Evolutionary conservation across 2,113 vertebrate genomes (phyloP).

Genomic region (Erythrolamprus reginae): DNA sequence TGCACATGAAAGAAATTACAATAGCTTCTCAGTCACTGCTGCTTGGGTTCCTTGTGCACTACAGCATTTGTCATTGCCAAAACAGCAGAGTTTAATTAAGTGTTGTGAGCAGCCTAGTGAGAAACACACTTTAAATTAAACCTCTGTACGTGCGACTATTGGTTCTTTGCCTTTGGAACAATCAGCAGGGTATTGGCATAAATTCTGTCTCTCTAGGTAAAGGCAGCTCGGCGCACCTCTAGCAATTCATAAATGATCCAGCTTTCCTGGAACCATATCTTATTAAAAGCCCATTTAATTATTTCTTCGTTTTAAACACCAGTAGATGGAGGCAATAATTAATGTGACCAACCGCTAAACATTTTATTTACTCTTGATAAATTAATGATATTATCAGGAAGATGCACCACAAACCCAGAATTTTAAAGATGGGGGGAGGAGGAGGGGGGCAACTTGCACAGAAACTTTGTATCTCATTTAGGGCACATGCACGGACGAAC

Average conservation of each 20-base stretch:
- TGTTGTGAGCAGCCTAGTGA: constrained; percentile 99
- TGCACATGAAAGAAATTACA: constrained; percentile 90
- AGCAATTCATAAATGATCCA: constrained; percentile 85
- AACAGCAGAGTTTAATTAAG: constrained; percentile 99
- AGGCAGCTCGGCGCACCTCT: constrained; percentile 76
- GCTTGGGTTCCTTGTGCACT: constrained; percentile 82
- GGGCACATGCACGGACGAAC: background rate
- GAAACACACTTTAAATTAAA: constrained; percentile 99
- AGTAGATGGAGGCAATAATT: constrained; percentile 86
- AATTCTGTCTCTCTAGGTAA: constrained; percentile 89
- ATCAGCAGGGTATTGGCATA: constrained; percentile 90
- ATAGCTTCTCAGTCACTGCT: constrained; percentile 85
- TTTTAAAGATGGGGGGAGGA: constrained; percentile 22
- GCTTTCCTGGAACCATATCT: constrained; percentile 76
- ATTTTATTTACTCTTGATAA: constrained; percentile 87
- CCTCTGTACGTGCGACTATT: constrained; percentile 91
- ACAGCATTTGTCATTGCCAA: constrained; percentile 99
- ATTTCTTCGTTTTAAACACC: constrained; percentile 80
- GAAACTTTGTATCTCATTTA: background rate
- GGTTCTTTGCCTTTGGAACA: constrained; percentile 94
- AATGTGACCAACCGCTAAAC: constrained; percentile 83
- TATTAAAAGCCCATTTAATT: constrained; percentile 85
- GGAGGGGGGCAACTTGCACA: background rate
- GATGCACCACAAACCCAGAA: constrained; percentile 65
- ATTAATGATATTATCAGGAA: constrained; percentile 75